Conservation (phyloP, 2,113 vertebrate genomes). For the Archilochus colubris region DNA sequence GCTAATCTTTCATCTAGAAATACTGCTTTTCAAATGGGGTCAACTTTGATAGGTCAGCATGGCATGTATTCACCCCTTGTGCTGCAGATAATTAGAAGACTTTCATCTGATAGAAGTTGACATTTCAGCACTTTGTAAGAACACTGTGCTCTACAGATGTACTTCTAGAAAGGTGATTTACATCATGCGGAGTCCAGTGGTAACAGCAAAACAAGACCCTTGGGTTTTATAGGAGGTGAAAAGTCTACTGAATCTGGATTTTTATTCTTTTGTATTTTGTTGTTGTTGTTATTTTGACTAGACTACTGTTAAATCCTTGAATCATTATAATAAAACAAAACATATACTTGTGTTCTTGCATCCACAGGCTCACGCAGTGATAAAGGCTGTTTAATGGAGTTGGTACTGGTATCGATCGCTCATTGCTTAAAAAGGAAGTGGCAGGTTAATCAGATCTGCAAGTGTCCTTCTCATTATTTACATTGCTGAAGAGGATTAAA, state of each 20-base stretch:
- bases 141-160: background rate
- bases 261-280: background rate
- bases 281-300: background rate
- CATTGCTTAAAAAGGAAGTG: conserved; percentile 59
- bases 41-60: background rate
- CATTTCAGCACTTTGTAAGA: conserved; percentile 17
- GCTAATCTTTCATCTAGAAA: background rate
- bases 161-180: conserved; percentile 8
- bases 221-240: background rate
- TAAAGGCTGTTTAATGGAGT: conserved; percentile 33
- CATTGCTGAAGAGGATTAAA: conserved; percentile 58
- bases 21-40: background rate
- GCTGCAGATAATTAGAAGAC: background rate
- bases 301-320: background rate
- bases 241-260: background rate
- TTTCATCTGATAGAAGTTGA: background rate
- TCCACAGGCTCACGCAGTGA: background rate
- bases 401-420: conserved; percentile 21
- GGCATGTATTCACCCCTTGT: background rate
- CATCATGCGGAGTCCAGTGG: background rate
- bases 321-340: background rate
- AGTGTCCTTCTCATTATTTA: conserved; percentile 59
- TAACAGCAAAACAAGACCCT: background rate
- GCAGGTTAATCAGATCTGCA: conserved; percentile 65
- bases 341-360: background rate